phyloP scores from a whole-genome alignment of 2,888 invertebrate species.

The Drosophila anomalata region DNA sequence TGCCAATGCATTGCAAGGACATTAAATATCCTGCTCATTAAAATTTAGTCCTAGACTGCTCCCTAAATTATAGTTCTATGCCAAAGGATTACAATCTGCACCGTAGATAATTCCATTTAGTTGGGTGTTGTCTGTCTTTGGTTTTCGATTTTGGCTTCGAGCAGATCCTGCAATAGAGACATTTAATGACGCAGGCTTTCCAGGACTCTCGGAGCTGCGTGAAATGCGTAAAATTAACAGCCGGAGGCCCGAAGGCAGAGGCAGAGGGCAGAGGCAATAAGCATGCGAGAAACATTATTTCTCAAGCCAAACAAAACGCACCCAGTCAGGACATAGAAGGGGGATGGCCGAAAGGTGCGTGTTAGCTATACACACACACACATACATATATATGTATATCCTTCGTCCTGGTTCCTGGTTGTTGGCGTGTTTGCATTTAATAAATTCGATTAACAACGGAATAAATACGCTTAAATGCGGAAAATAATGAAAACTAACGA shows the following conservation, averaged over 20 bases:
- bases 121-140: slow-evolving; percentile 1
- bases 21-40: not conserved
- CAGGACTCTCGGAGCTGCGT: slow-evolving; percentile 25
- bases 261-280: slow-evolving; percentile 47
- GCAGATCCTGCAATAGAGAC: slow-evolving; percentile 55
- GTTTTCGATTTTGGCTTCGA: not conserved
- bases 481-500: slow-evolving; percentile 81
- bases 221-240: slow-evolving; percentile 73
- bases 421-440: slow-evolving; percentile 82
- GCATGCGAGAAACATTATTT: slow-evolving; percentile 73
- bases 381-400: slow-evolving; percentile 8
- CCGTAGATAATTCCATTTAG: slow-evolving; percentile 4
- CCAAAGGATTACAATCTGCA: slow-evolving; percentile 30
- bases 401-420: slow-evolving; percentile 33
- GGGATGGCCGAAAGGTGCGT: slow-evolving; percentile 51
- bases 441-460: slow-evolving; percentile 82
- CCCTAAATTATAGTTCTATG: slow-evolving; percentile 12
- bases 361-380: slow-evolving; percentile 25
- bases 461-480: slow-evolving; percentile 81
- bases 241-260: slow-evolving; percentile 25
- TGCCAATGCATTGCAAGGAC: not conserved
- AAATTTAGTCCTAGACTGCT: not conserved
- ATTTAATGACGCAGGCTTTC: slow-evolving; percentile 48
- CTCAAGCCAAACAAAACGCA: slow-evolving; percentile 72
- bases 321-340: slow-evolving; percentile 53